A percentile compares a stretch with the other conserved stretches of the same genome.
phyloP scores from a whole-genome alignment of 2,797 vertebrate genomes.

The Oreochromis mossambicus region DNA sequence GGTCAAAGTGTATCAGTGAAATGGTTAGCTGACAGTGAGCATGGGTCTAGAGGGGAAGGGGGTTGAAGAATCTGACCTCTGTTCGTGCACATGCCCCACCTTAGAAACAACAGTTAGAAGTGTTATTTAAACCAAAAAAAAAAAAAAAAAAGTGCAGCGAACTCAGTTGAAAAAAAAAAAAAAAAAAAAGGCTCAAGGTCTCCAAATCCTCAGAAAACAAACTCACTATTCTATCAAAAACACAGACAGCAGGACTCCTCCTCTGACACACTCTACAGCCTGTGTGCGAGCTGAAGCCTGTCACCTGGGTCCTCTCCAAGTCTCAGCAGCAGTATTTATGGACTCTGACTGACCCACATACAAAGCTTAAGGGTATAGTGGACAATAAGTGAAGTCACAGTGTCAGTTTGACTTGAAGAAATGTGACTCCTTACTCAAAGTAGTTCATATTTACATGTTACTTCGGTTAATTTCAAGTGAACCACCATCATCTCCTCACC shows the following conservation, averaged over 20 bases:
- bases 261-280: not conserved
- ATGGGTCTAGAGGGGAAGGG: not conserved
- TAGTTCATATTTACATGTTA: not conserved
- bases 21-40: constrained; percentile 12
- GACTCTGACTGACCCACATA: constrained; percentile 42
- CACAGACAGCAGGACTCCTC: not conserved
- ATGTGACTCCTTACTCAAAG: not conserved
- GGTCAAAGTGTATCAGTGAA: constrained; percentile 50
- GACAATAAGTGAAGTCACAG: not conserved
- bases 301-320: not conserved
- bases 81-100: constrained; percentile 16
- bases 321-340: constrained; percentile 29
- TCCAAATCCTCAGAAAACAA: not conserved
- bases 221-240: not conserved
- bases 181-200: not conserved
- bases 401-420: not conserved
- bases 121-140: rapidly evolving
- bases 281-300: not conserved
- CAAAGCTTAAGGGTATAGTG: not conserved
- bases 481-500: not conserved
- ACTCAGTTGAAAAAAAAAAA: not conserved
- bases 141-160: rapidly evolving
- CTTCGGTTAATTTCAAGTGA: not conserved
- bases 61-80: constrained; percentile 48
- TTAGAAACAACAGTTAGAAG: not conserved